Conservation (phyloP, 2,797 vertebrate species). For the Selene dorsalis region DNA sequence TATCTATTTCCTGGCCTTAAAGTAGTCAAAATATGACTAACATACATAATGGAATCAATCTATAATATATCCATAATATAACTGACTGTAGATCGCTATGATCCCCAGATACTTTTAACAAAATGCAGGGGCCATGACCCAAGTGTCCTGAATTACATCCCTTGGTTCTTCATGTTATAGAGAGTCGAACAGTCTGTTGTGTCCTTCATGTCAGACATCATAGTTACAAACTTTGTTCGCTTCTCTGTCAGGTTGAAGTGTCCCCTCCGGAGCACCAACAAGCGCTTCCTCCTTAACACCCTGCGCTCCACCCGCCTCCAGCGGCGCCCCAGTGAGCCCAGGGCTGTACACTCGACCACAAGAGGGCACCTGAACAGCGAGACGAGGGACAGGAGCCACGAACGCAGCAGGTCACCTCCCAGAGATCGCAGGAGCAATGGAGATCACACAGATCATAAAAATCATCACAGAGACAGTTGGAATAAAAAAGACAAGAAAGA, state of each 20-base stretch:
- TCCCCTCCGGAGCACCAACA: conserved; percentile 93
- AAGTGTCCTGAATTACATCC: background rate
- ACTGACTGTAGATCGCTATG: background rate
- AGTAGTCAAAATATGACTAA: background rate
- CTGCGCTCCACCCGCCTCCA: conserved; percentile 88
- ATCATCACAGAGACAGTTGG: conserved; percentile 47
- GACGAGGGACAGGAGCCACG: conserved; percentile 52
- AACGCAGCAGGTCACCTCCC: conserved; percentile 71
- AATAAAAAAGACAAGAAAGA: conserved; percentile 54
- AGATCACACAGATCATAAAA: conserved; percentile 55
- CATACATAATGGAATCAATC: background rate
- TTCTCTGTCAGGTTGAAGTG: conserved; percentile 92
- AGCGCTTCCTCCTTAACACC: conserved; percentile 97
- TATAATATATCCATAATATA: background rate
- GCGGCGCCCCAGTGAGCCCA: conserved; percentile 37
- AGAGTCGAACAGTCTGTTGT: background rate
- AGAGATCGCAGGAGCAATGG: conserved; percentile 46
- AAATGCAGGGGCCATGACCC: background rate
- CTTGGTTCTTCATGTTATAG: background rate
- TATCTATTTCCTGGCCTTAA: background rate
- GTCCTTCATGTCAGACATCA: conserved; percentile 1
- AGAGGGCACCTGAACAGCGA: conserved; percentile 58
- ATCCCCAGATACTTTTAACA: background rate
- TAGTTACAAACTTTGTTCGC: background rate
- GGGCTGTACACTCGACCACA: conserved; percentile 24